Percentiles rank a stretch among this genome's conserved stretches.
Evolutionary conservation across 2,888 invertebrate species (phyloP).

Genomic region (Dynastes grantii): DNA sequence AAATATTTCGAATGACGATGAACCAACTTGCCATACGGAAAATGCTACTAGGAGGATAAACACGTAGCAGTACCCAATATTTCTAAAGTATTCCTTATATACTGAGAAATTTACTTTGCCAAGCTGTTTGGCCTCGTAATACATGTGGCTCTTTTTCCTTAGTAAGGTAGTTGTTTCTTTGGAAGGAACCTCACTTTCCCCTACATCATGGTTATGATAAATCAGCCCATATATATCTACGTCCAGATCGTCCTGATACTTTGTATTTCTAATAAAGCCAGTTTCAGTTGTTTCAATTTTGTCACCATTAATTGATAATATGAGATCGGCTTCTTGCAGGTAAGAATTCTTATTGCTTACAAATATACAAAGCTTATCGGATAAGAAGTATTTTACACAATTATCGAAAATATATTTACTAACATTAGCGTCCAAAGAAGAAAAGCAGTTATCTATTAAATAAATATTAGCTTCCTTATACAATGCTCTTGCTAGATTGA

Average conservation of each 20-base stretch:
- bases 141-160: slow-evolving; percentile 47
- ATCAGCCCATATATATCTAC: slow-evolving; percentile 42
- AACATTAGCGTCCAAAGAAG: slow-evolving; percentile 85
- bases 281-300: slow-evolving; percentile 39
- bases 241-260: slow-evolving; percentile 49
- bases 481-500: slow-evolving; percentile 84
- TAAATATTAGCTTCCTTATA: slow-evolving; percentile 86
- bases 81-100: slow-evolving; percentile 61
- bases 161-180: slow-evolving; percentile 44
- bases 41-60: slow-evolving; percentile 58
- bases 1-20: slow-evolving; percentile 47
- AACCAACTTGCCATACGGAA: slow-evolving; percentile 57
- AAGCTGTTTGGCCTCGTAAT: slow-evolving; percentile 58
- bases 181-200: slow-evolving; percentile 14
- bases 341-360: slow-evolving; percentile 63
- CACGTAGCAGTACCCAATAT: slow-evolving; percentile 60
- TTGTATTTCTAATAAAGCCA: slow-evolving; percentile 61
- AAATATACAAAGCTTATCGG: slow-evolving; percentile 62
- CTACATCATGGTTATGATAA: slow-evolving; percentile 29
- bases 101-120: slow-evolving; percentile 60
- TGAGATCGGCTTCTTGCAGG: slow-evolving; percentile 60
- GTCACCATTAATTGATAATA: slow-evolving; percentile 52
- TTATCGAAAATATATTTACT: slow-evolving; percentile 81
- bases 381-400: slow-evolving; percentile 67
- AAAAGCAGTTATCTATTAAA: slow-evolving; percentile 85